Conservation (phyloP, 53 echinoderm and acorn worm species). For the Hippasteria phrygiana region DNA sequence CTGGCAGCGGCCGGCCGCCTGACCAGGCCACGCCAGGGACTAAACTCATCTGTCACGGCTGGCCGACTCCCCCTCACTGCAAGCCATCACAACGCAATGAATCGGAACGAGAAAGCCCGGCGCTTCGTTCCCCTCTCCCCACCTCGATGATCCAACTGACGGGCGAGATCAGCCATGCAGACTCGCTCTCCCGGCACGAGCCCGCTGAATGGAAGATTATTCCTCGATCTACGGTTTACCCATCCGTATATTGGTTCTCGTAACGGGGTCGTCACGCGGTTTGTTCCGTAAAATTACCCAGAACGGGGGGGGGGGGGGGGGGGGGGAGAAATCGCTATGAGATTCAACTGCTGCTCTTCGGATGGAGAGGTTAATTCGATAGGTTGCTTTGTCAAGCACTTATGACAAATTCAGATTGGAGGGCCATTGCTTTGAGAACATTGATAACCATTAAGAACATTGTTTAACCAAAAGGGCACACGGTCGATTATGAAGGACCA, state of each 20-base stretch:
- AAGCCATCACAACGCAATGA: conserved; percentile 15
- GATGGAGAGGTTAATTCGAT: neutral
- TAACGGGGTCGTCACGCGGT: too few species aligned
- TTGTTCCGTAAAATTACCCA: too few species aligned
- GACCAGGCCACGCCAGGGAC: neutral
- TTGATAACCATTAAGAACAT: too few species aligned
- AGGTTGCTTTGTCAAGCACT: neutral
- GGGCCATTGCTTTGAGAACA: conserved; percentile 31
- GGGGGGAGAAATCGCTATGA: too few species aligned
- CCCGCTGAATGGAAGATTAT: neutral
- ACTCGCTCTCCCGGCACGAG: conserved; percentile 1
- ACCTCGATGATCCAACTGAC: neutral
- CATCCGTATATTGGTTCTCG: too few species aligned
- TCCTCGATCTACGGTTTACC: too few species aligned
- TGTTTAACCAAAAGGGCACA: too few species aligned
- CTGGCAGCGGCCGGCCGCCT: neutral
- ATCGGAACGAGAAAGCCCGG: conserved; percentile 16
- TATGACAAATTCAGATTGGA: conserved; percentile 30
- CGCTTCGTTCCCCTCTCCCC: neutral
- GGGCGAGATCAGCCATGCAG: too few species aligned
- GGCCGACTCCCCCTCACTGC: neutral
- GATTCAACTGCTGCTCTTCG: too few species aligned
- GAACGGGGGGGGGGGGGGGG: too few species aligned
- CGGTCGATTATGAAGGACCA: too few species aligned
- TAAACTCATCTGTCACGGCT: conserved; percentile 43